phyloP scores from a whole-genome alignment of 2,113 vertebrate genomes.

The Podocnemis expansa region DNA sequence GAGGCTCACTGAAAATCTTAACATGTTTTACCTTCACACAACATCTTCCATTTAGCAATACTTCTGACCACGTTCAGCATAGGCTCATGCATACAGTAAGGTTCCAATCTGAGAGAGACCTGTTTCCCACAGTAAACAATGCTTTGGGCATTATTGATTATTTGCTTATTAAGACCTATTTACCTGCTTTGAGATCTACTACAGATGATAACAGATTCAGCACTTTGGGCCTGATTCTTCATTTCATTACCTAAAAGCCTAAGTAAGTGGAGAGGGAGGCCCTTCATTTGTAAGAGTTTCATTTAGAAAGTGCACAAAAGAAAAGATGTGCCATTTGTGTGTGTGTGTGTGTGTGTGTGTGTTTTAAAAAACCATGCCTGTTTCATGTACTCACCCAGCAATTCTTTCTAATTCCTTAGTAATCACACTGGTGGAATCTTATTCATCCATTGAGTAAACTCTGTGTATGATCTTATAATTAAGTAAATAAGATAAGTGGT shows the following conservation, averaged over 20 bases:
- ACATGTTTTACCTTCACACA: background rate
- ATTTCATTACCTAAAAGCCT: background rate
- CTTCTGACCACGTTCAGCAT: fast-evolving
- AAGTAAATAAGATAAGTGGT: conserved; percentile 66
- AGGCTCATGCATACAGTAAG: background rate
- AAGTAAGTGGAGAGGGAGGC: conserved; percentile 17
- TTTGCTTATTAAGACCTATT: background rate
- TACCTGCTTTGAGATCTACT: background rate
- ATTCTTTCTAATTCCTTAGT: conserved; percentile 64
- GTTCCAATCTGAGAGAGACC: background rate
- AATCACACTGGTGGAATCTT: conserved; percentile 66
- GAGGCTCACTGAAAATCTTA: background rate
- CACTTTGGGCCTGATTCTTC: conserved; percentile 18
- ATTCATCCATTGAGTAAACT: conserved; percentile 63
- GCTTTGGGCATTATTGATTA: background rate
- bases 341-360: conserved; percentile 16
- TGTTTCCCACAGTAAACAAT: background rate
- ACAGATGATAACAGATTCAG: background rate
- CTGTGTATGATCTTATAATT: conserved; percentile 65
- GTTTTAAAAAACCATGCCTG: conserved; percentile 20
- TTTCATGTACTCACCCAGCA: conserved; percentile 36
- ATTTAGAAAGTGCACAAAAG: conserved; percentile 24
- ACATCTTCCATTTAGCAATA: background rate
- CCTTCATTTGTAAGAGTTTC: background rate
- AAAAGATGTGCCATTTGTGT: conserved; percentile 44